A percentile compares a stretch with the other conserved stretches of the same genome.
phyloP scores from a whole-genome alignment of 2,113 vertebrate genomes.

The Hippocampus guttulatus region DNA sequence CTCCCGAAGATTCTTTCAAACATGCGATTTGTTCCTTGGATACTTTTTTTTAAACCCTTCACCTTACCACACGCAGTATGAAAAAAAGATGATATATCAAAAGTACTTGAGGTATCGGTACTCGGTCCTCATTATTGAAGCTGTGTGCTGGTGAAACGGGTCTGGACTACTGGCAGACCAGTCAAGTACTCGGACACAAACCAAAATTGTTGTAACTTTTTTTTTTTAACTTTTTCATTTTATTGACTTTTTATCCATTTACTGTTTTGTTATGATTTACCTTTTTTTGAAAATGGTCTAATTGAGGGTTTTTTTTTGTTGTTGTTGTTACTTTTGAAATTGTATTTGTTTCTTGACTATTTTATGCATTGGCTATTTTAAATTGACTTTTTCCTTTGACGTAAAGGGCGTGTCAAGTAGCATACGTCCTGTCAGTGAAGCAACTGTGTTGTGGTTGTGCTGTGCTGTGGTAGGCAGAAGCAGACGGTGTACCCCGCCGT shows the following conservation, averaged over 20 bases:
- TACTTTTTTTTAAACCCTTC: background rate
- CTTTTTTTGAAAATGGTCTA: background rate
- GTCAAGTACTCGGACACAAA: too few relatives aligned
- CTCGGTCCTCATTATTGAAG: too few relatives aligned
- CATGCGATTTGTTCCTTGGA: conserved; percentile 3
- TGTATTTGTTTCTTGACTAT: background rate
- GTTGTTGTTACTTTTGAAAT: too few relatives aligned
- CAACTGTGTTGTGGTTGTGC: conserved; percentile 42
- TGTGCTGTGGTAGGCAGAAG: conserved; percentile 84
- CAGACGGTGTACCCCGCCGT: conserved; percentile 88
- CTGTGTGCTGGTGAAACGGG: too few relatives aligned
- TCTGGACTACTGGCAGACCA: too few relatives aligned
- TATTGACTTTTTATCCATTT: background rate
- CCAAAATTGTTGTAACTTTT: too few relatives aligned
- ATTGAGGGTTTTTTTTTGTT: too few relatives aligned
- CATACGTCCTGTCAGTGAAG: conserved; percentile 14
- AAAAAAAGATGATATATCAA: background rate
- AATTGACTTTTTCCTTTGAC: background rate
- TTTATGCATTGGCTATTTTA: background rate
- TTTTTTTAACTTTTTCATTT: too few relatives aligned
- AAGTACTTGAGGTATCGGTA: too few relatives aligned
- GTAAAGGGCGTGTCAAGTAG: background rate
- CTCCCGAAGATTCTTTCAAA: background rate
- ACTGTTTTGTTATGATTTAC: background rate
- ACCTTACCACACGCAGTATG: background rate